Base-by-base conservation (phyloP, 2,888 invertebrate species). In the Exephanes ischioxanthus region DNA sequence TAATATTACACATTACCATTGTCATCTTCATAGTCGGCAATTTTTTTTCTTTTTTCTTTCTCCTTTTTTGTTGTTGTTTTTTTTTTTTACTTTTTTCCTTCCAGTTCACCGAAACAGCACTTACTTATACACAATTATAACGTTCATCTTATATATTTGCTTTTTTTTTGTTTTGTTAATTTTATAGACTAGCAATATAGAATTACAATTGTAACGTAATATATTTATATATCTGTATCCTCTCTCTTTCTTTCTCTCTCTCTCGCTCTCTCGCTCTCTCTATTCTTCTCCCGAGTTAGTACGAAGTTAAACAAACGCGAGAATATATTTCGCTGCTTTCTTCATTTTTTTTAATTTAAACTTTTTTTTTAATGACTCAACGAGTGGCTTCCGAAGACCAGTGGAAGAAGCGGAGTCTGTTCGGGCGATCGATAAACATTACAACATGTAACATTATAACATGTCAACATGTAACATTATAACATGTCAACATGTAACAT, bases 91-190 rank as follows among this genome's bases (percentile, higher is more conserved):
- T 66, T 63, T 3, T 9, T 68, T 83, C 58, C 55, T 51, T 77
- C 55, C 30, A 58, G 53, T 80, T 84, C 67, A 30, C 63, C 83
- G 78, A 78, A 73, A 80, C 55, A 80, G 51, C 73, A 58, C 71
- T 80, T 81, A 71, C 75, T 87, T 85, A 75, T 87, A 80, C 85
- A 87, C 88, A 88, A 84, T 88, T 86, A 83, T 87, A 86, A 87
- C 85, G 87, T 83, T 80, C 81, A 86, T 84, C 72, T 83, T 85
- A 80, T 82, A 85, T 83, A 82, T 85, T 78, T 79, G 33, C 76
- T 78, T 81, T 53, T 79, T 78, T 37, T 22, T 80, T 70, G 30
- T 86, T 79, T 68, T 78, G 75, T 77, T 77, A 26, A 79, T 78
- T 78, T 76, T 79, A 79, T 83, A 76, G 83, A 84, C 84, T 86